phyloP scores from a whole-genome alignment of 2,797 vertebrate species.

The Choloepus didactylus region DNA sequence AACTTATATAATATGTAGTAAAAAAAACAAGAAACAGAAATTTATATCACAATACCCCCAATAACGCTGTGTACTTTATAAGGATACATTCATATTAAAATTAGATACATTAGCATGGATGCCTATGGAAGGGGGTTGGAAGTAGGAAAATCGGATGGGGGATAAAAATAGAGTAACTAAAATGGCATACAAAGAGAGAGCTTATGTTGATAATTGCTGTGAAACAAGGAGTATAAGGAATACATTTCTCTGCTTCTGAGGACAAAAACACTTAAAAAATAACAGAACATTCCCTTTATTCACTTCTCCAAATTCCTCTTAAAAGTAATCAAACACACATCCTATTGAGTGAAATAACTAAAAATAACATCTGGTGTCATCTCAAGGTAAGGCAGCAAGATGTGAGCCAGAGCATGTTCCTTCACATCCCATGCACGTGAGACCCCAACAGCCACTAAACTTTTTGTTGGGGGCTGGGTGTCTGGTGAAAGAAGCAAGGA shows the following conservation, averaged over 20 bases:
- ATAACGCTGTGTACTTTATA: not conserved
- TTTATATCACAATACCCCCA: not conserved
- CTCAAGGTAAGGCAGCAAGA: not conserved
- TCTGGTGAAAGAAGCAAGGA: not conserved
- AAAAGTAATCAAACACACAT: constrained; percentile 34
- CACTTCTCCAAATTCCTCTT: not conserved
- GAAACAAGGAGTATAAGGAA: not conserved
- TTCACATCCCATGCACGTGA: not conserved
- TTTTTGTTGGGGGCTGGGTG: accelerated
- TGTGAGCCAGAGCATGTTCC: accelerated
- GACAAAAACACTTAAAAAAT: not conserved
- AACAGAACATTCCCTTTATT: not conserved
- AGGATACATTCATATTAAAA: not conserved
- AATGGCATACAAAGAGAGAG: not conserved
- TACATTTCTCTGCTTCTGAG: not conserved
- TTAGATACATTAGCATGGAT: not conserved
- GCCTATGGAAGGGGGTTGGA: not conserved
- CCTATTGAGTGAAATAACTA: not conserved
- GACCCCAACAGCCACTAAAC: not conserved
- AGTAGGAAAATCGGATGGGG: accelerated
- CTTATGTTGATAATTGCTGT: not conserved
- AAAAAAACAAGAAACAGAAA: not conserved
- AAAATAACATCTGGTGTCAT: not conserved
- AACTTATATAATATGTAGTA: not conserved
- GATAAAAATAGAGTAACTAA: not conserved